These are phyloP conservation scores for Orchestia grillus DNA, from an alignment of 1,140 invertebrate species.

Conservation along the genomic window DNA sequence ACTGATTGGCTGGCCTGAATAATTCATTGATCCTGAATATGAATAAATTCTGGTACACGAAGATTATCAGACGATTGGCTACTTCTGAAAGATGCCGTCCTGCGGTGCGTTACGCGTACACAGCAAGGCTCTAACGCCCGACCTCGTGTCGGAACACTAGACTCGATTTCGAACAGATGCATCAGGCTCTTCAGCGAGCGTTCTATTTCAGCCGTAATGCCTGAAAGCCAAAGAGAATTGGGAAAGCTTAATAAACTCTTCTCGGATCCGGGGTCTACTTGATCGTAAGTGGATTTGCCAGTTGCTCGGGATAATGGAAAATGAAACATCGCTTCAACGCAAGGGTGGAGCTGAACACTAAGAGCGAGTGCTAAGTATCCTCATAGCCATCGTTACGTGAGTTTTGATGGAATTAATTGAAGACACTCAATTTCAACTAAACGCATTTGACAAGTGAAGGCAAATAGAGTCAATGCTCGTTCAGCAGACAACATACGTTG, in stretches of 20 bases:
- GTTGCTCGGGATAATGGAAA: background rate
- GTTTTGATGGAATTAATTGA: background rate
- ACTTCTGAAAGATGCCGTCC: no score
- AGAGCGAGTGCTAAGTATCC: background rate
- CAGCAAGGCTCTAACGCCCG: no score
- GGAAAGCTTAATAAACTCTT: background rate
- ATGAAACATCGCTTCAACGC: background rate
- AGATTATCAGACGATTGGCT: no score
- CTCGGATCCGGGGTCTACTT: background rate
- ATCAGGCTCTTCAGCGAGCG: background rate
- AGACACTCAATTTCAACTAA: background rate
- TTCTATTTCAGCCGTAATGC: background rate
- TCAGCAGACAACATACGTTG: no score
- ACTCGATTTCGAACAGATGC: background rate
- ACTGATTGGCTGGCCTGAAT: no score
- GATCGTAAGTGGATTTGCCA: background rate
- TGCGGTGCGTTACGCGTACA: no score
- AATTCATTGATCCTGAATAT: no score
- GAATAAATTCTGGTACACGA: no score
- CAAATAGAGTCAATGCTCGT: background rate
- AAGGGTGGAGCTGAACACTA: background rate
- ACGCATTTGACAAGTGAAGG: background rate
- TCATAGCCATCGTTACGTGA: background rate
- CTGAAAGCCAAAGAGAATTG: background rate
- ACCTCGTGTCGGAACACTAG: background rate